Evolutionary conservation across 2,113 vertebrate species (phyloP).

Genomic region (Poecilia latipinna): DNA sequence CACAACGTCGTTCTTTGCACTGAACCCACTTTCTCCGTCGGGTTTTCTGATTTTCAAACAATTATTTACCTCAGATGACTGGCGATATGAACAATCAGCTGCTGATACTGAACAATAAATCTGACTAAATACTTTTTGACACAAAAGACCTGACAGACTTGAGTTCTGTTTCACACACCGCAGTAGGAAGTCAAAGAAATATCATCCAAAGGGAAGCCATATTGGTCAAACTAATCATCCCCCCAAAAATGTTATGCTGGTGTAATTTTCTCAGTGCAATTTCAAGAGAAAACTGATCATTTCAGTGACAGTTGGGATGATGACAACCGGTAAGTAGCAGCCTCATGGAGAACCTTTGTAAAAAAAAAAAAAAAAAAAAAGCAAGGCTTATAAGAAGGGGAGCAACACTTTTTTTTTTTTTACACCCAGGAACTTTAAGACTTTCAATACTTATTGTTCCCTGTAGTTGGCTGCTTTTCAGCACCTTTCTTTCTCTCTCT

Average conservation of each 20-base stretch:
- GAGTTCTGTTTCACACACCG: background rate
- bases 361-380: too few species aligned
- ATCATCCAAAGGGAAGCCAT: background rate
- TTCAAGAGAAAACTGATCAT: conserved; percentile 37
- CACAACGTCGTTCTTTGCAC: too few species aligned
- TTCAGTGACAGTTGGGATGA: conserved; percentile 53
- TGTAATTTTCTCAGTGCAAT: background rate
- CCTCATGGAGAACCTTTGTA: conserved; percentile 57
- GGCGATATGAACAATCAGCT: too few species aligned
- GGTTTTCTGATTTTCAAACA: too few species aligned
- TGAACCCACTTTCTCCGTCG: too few species aligned
- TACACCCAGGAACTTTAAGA: background rate
- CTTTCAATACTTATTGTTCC: background rate
- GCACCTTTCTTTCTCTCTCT: too few species aligned
- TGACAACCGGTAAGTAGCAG: conserved; percentile 58
- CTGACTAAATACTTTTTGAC: too few species aligned
- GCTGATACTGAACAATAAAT: too few species aligned
- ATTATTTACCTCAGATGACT: too few species aligned
- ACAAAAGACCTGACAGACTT: too few species aligned
- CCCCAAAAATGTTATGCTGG: conserved; percentile 14
- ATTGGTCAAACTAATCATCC: conserved; percentile 30
- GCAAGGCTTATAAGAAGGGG: conserved; percentile 50
- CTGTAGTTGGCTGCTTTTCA: background rate
- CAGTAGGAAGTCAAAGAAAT: background rate
- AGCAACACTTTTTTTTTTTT: conserved; percentile 19